phyloP scores from a whole-genome alignment of 2,113 vertebrate species.

The Halcyon malimbica region DNA sequence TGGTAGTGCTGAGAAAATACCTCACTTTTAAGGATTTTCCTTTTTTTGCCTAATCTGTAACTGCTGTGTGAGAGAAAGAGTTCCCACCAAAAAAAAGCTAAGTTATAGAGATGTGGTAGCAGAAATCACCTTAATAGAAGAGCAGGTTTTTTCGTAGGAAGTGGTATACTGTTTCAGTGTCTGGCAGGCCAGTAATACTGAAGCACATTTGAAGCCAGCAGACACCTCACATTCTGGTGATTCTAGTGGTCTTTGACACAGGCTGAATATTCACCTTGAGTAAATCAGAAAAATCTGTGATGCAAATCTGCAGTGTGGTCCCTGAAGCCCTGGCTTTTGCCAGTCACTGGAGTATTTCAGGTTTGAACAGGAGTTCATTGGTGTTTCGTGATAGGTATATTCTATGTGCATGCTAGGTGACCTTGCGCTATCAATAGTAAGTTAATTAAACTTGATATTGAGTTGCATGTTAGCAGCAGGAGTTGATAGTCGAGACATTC shows the following conservation, averaged over 20 bases:
- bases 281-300: neutral
- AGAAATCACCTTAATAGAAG: neutral
- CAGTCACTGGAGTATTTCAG: neutral
- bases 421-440: neutral
- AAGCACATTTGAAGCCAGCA: neutral
- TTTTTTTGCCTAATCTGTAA: neutral
- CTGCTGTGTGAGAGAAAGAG: neutral
- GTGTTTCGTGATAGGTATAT: neutral
- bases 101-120: neutral
- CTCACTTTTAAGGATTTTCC: neutral
- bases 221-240: neutral
- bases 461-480: neutral
- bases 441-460: neutral
- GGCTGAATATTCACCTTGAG: neutral
- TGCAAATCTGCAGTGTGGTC: neutral
- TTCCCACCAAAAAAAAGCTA: neutral
- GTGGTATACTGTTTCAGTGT: neutral
- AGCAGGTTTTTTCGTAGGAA: neutral
- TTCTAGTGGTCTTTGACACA: neutral
- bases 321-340: neutral
- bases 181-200: neutral
- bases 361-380: neutral
- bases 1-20: neutral
- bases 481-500: neutral
- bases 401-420: neutral